A percentile compares a stretch with the other conserved stretches of the same genome.
Evolutionary conservation across 2,888 invertebrate genomes (phyloP).

Genomic region (Habrosyne pyritoides): DNA sequence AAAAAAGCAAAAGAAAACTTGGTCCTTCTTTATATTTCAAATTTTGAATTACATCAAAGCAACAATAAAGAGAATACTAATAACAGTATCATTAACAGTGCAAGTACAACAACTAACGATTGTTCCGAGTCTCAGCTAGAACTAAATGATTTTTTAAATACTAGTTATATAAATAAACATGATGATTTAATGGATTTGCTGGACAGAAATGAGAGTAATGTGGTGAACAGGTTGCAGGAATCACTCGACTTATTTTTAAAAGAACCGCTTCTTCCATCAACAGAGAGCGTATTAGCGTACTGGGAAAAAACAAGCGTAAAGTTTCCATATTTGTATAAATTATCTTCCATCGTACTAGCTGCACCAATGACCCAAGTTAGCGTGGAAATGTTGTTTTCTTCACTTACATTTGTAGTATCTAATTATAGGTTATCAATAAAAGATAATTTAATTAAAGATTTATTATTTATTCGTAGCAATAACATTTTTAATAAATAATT

Average conservation of each 20-base stretch:
- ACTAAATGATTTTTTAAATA: constrained; percentile 9
- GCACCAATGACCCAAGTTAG: too few relatives aligned
- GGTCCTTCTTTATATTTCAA: constrained; percentile 9
- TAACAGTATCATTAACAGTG: background rate
- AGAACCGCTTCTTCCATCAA: too few relatives aligned
- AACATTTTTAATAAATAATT: too few relatives aligned
- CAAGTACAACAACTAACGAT: background rate
- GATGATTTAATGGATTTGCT: constrained; percentile 9
- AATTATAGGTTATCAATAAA: too few relatives aligned
- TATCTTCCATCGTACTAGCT: too few relatives aligned
- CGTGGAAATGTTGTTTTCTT: too few relatives aligned
- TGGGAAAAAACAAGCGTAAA: too few relatives aligned
- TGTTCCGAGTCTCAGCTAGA: constrained; percentile 1
- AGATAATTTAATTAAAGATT: too few relatives aligned
- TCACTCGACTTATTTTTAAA: background rate
- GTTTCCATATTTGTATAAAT: too few relatives aligned
- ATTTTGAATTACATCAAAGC: constrained; percentile 2
- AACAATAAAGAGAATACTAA: background rate
- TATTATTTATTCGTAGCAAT: too few relatives aligned
- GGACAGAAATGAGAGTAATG: constrained; percentile 7
- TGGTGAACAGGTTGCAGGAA: constrained; percentile 4
- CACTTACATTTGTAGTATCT: too few relatives aligned
- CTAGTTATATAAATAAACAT: constrained; percentile 8
- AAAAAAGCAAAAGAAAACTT: constrained; percentile 13
- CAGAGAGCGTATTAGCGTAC: too few relatives aligned